Conservation (phyloP, 2,113 vertebrate species). For the Sinocyclocheilus anshuiensis region DNA sequence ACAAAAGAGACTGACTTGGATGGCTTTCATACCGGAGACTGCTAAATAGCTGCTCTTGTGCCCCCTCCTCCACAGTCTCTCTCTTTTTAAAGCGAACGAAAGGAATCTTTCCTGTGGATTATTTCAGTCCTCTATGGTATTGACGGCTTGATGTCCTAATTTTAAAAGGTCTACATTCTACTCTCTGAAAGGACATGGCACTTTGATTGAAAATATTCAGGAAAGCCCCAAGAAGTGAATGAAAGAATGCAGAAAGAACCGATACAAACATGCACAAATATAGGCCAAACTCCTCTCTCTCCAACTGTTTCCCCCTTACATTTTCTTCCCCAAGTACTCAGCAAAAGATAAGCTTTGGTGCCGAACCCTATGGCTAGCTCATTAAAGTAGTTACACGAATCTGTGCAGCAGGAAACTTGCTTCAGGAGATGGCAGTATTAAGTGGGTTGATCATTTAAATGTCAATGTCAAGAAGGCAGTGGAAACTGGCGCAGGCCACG, state of each 20-base stretch:
- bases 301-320: slow-evolving; percentile 15
- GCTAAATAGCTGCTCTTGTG: slow-evolving; percentile 63
- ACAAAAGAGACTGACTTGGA: slow-evolving; percentile 56
- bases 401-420: slow-evolving; percentile 42
- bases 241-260: slow-evolving; percentile 11
- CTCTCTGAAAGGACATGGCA: background rate
- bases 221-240: slow-evolving; percentile 3
- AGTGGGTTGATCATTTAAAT: slow-evolving; percentile 62
- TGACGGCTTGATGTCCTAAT: slow-evolving; percentile 10
- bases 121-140: slow-evolving; percentile 33
- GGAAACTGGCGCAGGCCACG: slow-evolving; percentile 46
- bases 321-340: background rate
- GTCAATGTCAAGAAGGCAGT: slow-evolving; percentile 55
- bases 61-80: slow-evolving; percentile 46
- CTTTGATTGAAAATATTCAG: background rate
- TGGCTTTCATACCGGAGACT: slow-evolving; percentile 66
- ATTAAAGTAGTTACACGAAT: slow-evolving; percentile 57
- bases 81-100: slow-evolving; percentile 31
- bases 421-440: slow-evolving; percentile 51
- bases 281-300: background rate
- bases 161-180: slow-evolving; percentile 39
- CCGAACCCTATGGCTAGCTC: slow-evolving; percentile 37
- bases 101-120: slow-evolving; percentile 21
- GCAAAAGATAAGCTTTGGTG: slow-evolving; percentile 5
- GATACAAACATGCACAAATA: background rate